Base-by-base conservation (phyloP, 2,888 invertebrate genomes). In the Schizotus pectinicornis region DNA sequence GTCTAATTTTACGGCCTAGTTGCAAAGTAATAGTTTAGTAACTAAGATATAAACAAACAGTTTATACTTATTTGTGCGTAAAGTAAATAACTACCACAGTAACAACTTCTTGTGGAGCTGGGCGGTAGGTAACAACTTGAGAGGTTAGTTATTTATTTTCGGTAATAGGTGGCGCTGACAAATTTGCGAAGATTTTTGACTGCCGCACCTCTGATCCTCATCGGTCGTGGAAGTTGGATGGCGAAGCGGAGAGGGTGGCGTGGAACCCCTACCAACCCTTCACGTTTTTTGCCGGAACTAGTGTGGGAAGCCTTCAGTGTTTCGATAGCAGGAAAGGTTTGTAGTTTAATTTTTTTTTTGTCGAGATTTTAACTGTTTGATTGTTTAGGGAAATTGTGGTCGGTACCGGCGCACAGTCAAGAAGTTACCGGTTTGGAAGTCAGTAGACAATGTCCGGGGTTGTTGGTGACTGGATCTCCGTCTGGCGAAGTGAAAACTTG, bases 401-500 rank as follows among this genome's bases (percentile, higher is more conserved):
- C 71, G 3, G 49, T 72, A 3, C 48, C 72, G 41, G 93, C 92
- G 0, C 96, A 97, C 75, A 85, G 86, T 43, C 88, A 91, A 70
- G 93, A 94, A 82, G 88, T 95, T 14, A 93, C 95, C 64, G 95
- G 92, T 69, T 81, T 95, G 32, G 84, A 86, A 55, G 80, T 93
- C 43, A 94, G 92, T 74, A 81, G 84, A 0, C 82, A 85, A 52
- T 87, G 91, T 56, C 88, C 89, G 0, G 91, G 91, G 2, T 80
- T 94, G 43, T 80, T 97, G 73, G 83, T 93, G 1, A 92, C 94
- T 0, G 84, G 88, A 1, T 89, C 93, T 5, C 86, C 88, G 1
- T 95, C 96, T 75, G 90, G 91, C 60, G 82, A 83, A n/a, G 76
- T 95, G 2, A 95, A 94, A 81, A 85, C 91, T 0, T 97, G 96